phyloP scores from a whole-genome alignment of 2,888 invertebrate genomes.

The Synanthedon formicaeformis region DNA sequence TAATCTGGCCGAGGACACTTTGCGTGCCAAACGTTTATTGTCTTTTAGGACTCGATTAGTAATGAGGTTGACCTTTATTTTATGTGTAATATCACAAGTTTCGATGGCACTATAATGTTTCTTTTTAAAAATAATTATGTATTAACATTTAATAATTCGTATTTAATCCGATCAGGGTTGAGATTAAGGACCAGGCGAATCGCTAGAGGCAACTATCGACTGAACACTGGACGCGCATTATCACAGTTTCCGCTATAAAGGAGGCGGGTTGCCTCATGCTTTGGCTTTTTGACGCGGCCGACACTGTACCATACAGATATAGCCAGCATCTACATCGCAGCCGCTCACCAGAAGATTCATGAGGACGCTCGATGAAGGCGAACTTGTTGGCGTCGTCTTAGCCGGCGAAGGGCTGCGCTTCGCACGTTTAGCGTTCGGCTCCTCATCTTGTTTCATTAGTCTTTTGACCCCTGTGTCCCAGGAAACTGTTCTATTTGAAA shows the following conservation, averaged over 20 bases:
- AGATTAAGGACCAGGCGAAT: constrained; percentile 2
- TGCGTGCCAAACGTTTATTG: constrained; percentile 26
- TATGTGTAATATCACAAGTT: constrained; percentile 46
- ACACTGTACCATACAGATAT: constrained; percentile 84
- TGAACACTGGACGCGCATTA: constrained; percentile 64
- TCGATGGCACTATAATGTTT: constrained; percentile 40
- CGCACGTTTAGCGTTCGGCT: constrained; percentile 46
- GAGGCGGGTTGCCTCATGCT: constrained; percentile 37
- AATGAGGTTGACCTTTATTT: not conserved
- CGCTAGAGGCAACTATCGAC: constrained; percentile 28
- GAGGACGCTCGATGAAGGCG: constrained; percentile 83
- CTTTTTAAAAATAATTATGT: constrained; percentile 1
- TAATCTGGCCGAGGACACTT: constrained; percentile 19
- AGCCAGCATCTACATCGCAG: constrained; percentile 93
- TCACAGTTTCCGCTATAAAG: constrained; percentile 51
- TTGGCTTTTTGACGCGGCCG: constrained; percentile 66
- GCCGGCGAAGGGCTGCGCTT: constrained; percentile 54
- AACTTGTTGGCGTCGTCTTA: constrained; percentile 26
- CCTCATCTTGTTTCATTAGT: constrained; percentile 50
- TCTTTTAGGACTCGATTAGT: constrained; percentile 16
- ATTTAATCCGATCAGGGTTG: constrained; percentile 16
- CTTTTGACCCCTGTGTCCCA: constrained; percentile 57
- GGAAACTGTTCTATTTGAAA: constrained; percentile 47
- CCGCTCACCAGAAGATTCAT: constrained; percentile 96
- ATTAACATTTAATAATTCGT: constrained; percentile 26